Base-by-base conservation (phyloP, 2,113 vertebrate genomes). In the Tringa solitaria region DNA sequence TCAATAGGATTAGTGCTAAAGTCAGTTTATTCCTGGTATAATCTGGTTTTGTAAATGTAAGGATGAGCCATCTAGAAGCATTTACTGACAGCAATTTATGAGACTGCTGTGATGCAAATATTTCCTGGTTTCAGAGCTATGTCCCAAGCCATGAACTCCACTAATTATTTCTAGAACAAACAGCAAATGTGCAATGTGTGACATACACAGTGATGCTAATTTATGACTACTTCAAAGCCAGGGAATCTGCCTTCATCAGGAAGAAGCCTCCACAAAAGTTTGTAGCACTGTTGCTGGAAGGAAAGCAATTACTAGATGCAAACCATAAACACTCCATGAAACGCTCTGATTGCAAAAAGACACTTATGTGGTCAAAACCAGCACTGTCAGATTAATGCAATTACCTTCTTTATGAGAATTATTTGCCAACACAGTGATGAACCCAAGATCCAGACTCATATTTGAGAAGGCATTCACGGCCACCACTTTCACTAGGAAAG, bases 381-480 rank as follows among this genome's bases (percentile, higher is more conserved):
- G 67, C 60, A 54, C 35, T 61, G 86, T 19, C n/a, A 89, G 65
- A 78, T 69, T 54, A 87, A n/a, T 17, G 65, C 37, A 79, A 23
- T 97, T 96, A 95, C 84, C 88, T 93, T 95, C 56, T 79, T 67
- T 26, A 35, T 69, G 86, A 90, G 97, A 96, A 37, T 20, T 37
- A 78, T 98, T 97, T 54, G 97, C 92, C 84, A 97, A 79, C 76
- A 98, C 92, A 3, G 97, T 98, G 96, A 99, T 78, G n/a, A 93
- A 98, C 74, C 98, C 98, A n/a, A 98, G 96, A 32, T 99, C 98
- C 90, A 98, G 69, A 45, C 98, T 98, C 94, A 87, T 67, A 82
- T 97, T 97, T 12, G 98, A 99, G 88, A 99, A 96, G 67, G 91
- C 88, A 28, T 99, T 99, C 83, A 57, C 89, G 70, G 98, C 99